These are phyloP conservation scores for Gasterosteus aculeatus DNA, from an alignment of 2,113 vertebrate species.

Conservation along the genomic window DNA sequence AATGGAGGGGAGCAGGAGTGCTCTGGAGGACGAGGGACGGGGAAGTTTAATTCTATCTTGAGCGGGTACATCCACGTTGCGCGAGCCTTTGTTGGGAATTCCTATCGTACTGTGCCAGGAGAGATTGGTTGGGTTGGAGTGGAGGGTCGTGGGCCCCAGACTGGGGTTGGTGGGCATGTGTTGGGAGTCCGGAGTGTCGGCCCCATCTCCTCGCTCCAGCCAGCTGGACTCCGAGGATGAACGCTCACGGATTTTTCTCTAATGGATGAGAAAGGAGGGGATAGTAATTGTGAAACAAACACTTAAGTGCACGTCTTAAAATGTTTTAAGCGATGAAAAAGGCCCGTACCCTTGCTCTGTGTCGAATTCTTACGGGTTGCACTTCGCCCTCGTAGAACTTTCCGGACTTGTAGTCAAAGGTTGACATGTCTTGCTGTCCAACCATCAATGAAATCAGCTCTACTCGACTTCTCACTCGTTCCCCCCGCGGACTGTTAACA, in stretches of 20 bases:
- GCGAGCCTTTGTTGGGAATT: background rate
- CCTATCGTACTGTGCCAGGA: background rate
- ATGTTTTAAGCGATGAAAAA: background rate
- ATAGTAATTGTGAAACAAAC: background rate
- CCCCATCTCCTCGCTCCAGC: slow-evolving; percentile 66
- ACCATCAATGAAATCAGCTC: slow-evolving; percentile 83
- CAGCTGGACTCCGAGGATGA: slow-evolving; percentile 75
- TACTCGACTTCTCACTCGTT: slow-evolving; percentile 87
- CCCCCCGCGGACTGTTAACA: slow-evolving; percentile 81
- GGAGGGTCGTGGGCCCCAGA: slow-evolving; percentile 20
- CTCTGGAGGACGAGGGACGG: slow-evolving; percentile 48
- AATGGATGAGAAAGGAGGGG: background rate
- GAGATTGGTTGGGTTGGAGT: slow-evolving; percentile 1
- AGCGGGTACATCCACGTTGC: background rate
- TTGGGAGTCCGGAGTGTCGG: slow-evolving; percentile 70
- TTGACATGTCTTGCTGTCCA: slow-evolving; percentile 77
- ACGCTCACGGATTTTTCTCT: slow-evolving; percentile 66
- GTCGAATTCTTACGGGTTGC: slow-evolving; percentile 37
- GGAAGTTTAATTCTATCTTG: slow-evolving; percentile 61
- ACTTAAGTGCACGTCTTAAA: background rate
- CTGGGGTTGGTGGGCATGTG: slow-evolving; percentile 58
- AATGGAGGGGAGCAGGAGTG: slow-evolving; percentile 48
- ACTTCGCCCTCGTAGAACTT: slow-evolving; percentile 65
- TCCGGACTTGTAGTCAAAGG: slow-evolving; percentile 88
- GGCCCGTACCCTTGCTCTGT: slow-evolving; percentile 56